Conservation (phyloP, 2,797 vertebrate genomes). For the Nothura maculosa region DNA sequence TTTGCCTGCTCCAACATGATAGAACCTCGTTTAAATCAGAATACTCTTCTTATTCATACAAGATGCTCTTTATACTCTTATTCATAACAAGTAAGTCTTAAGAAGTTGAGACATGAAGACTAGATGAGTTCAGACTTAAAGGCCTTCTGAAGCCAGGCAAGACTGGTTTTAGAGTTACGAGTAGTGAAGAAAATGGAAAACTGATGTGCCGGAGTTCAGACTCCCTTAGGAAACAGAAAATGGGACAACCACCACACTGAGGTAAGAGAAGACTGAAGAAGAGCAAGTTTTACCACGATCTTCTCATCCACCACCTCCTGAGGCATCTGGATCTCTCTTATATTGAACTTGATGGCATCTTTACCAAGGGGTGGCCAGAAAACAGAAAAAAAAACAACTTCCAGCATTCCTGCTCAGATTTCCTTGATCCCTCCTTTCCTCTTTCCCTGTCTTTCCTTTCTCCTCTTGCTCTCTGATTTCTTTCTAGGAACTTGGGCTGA, state of each 20-base stretch:
- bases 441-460: background rate
- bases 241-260: background rate
- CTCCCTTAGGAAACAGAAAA: background rate
- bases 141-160: background rate
- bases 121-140: background rate
- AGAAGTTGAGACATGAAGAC: background rate
- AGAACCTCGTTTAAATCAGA: background rate
- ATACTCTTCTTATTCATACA: too few species aligned
- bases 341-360: accelerated
- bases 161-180: background rate
- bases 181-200: background rate
- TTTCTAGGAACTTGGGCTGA: background rate
- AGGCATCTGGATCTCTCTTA: background rate
- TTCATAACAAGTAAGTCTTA: background rate
- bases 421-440: background rate
- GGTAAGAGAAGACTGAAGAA: background rate
- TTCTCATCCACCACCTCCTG: background rate
- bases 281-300: background rate
- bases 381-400: background rate
- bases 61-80: too few species aligned
- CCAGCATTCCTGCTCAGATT: background rate
- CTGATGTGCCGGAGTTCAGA: background rate
- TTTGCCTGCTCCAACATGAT: background rate
- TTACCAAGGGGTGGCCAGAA: background rate
- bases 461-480: background rate